Conservation (phyloP, 2,888 invertebrate genomes). For the Cyclophora punctaria region DNA sequence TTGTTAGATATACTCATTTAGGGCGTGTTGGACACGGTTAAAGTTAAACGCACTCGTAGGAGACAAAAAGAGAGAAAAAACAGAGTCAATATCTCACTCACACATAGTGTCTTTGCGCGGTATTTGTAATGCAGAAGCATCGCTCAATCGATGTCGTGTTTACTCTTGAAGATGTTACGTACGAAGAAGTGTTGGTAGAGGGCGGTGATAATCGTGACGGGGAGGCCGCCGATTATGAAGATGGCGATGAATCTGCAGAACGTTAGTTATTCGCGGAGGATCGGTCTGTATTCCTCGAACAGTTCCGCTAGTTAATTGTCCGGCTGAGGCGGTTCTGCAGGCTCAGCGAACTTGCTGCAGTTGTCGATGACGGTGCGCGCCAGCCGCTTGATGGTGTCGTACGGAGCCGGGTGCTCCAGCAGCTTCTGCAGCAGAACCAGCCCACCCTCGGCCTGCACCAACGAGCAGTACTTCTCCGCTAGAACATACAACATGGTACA, state of each 20-base stretch:
- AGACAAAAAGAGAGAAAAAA: not conserved
- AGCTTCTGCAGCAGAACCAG: constrained; percentile 81
- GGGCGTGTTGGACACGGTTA: too few species aligned
- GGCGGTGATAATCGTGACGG: too few species aligned
- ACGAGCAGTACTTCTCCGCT: constrained; percentile 94
- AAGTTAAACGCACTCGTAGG: too few species aligned
- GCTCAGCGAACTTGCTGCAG: constrained; percentile 41
- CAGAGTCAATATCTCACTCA: constrained; percentile 4
- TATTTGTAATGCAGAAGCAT: not conserved
- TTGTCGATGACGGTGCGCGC: constrained; percentile 80
- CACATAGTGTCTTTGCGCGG: not conserved
- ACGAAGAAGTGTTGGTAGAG: not conserved
- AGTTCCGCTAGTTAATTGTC: constrained; percentile 53
- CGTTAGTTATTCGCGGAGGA: constrained; percentile 29
- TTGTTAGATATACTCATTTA: too few species aligned
- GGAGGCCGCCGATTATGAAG: not conserved
- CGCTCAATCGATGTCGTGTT: not conserved
- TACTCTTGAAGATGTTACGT: not conserved
- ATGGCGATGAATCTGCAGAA: constrained; percentile 2
- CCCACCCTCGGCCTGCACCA: constrained; percentile 92
- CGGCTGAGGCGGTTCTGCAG: constrained; percentile 20
- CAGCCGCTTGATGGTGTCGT: constrained; percentile 79
- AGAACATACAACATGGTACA: too few species aligned
- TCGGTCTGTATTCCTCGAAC: constrained; percentile 48
- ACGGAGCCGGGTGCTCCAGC: constrained; percentile 77